Base-by-base conservation (phyloP, 1,140 invertebrate species). In the Manduca sexta region DNA sequence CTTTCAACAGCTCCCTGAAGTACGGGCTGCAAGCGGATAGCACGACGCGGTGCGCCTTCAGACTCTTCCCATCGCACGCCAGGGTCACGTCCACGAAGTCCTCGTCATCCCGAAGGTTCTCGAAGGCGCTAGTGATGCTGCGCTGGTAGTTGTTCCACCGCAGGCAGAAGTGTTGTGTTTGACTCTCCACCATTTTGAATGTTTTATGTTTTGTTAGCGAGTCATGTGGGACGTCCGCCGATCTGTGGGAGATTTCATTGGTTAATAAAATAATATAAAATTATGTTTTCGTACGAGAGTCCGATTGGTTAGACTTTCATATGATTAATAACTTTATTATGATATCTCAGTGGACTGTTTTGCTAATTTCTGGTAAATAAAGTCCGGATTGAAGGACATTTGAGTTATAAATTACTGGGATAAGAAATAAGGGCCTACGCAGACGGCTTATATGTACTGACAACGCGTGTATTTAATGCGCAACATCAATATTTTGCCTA, bases 141-240 rank as follows among this genome's bases (percentile, higher is more conserved):
- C 93, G 94, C 89, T 97, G 95, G 89, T 97, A 97, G 86, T 97
- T 97, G 89, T 98, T 98, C 96, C 96, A 98, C 77, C 95, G 93
- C 78, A 97, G 90, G 86, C 95, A 97, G 87, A 97, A 98, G 85
- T 97, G 95, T 89, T 98, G 95, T 88, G 93, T 93, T 89, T 98
- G 95, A 88, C 93, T 93, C 88, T 95, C 93, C 88, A 93, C 93
- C 94, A 95, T 95, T 72, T 86, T 88, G 75, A 53, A 15, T 52
- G 46, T 55, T 45, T 60, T 26, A 8, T 1, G 8, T 3, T 8
- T 42, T 38, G 21, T 75, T 80, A 75, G 51, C 62, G 69, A 72
- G 64, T 69, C 78, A 82, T 78, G 75, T 73, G 72, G 72, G 53
- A 48, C 42, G 34, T 11, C 46, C 52, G 48, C 35, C 49, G 21